Base-by-base conservation (phyloP, 64 coral and sea anemone species). In the Orbicella faveolata region DNA sequence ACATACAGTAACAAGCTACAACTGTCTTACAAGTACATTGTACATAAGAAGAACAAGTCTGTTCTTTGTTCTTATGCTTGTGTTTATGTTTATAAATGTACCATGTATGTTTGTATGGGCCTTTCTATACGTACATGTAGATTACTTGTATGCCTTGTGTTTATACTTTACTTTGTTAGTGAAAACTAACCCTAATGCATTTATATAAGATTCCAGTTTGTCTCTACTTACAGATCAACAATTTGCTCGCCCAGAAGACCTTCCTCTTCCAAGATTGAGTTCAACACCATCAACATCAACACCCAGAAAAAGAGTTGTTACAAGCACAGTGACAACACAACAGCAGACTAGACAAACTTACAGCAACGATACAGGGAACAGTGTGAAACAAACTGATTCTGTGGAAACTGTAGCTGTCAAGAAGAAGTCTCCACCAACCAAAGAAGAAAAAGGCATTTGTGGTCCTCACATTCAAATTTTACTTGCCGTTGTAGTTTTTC, bases 401-500 rank as follows among this genome's bases (percentile, higher is more conserved):
- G 37, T 16, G 5, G 82, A 73, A 70, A 33, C 21, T 1, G 64
- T n/a, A 4, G 35, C 63, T 25, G 41, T 11, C 1, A 85, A 73
- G 64, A 52, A 72, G 65, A 35, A 7, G 3, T 3, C 80, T 23
- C 6, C 63, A 48, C 62, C 61, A 9, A 20, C 19, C 12, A 70
- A 72, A 30, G 82, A 85, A 72, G 82, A 73, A 52, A 14, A 36
- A 14, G 73, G 64, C 33, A 70, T 85, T 14, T 66, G 23, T 70
- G 82, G 64, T 16, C 21, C 82, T 52, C 82, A 85, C 4, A 72
- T 85, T 85, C 82, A 44, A 85, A 72, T 85, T 72, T 21, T 85
- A 6, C 82, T 85, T 16, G 82, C 82, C 15, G 65, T 85, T 73
- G 39, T 69, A 70, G 63, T 85, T 26, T 85, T 85, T 65, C 23